Evolutionary conservation across 2,888 invertebrate species (phyloP), one percentile per base, ranked within the genome.

Genomic region (Meandrusa payeni): DNA sequence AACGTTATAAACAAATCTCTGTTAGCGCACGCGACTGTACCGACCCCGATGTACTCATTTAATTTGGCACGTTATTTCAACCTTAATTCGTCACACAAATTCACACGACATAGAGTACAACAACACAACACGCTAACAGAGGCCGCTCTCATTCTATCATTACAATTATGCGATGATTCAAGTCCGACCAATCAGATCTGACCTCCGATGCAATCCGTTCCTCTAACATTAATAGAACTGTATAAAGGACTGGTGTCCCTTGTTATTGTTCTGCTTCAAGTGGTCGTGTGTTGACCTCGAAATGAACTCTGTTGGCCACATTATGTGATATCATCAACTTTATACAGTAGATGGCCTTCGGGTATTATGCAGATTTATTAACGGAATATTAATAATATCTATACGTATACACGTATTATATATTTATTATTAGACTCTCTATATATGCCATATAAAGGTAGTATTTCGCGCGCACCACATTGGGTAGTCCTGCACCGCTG

Each of bases 321-420:
- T 57, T 52, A 54, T 58, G 61, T 76, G 73, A 79, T 75, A 76
- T 76, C 71, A 76, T 74, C 61, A 59, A 47, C 41, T 46, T 45
- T 26, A 68, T 68, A 60, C 69, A 71, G 70, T 69, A 65, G 62
- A 51, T 54, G 72, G 75, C 82, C 82, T 80, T 78, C 73, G 53
- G 46, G 32, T 55, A 50, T 70, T 66, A 68, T 74, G 68, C 64
- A 69, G 62, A 67, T 70, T 63, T 58, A 64, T 66, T 31, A 11
- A 22, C 15, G 15, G 4, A 15, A 15, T 15, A 15, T 15, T 15
- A 3, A 3, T 15, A 15, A n/a, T n/a, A n/a, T n/a, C n/a, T n/a
- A n/a, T n/a, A n/a, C n/a, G n/a, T n/a, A n/a, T n/a, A n/a, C n/a
- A n/a, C n/a, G n/a, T n/a, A n/a, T n/a, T n/a, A n/a, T n/a, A n/a